Conservation (phyloP, 2,113 vertebrate species). For the Pycnonotus jocosus region DNA sequence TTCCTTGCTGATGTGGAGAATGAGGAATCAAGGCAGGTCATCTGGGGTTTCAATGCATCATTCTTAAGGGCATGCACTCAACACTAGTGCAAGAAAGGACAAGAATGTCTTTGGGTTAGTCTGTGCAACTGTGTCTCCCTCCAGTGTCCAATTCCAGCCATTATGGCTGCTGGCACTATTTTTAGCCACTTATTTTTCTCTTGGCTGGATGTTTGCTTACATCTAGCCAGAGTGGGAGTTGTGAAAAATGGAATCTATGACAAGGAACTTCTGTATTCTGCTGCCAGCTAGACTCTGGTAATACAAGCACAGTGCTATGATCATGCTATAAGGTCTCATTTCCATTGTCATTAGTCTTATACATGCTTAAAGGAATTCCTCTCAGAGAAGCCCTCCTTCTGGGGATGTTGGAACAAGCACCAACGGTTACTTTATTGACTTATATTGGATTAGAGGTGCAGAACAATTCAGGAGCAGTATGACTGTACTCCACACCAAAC, state of each 20-base stretch:
- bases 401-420: background rate
- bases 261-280: background rate
- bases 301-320: background rate
- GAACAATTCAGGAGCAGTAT: background rate
- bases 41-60: background rate
- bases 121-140: constrained; percentile 25
- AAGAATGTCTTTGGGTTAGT: background rate
- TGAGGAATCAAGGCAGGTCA: background rate
- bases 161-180: background rate
- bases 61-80: background rate
- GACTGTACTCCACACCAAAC: background rate
- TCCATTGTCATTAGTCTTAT: background rate
- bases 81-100: background rate
- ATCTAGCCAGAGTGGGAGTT: background rate
- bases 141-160: background rate
- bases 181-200: background rate
- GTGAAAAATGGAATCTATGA: background rate
- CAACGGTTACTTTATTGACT: background rate
- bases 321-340: background rate
- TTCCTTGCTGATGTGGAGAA: background rate
- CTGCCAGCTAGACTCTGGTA: background rate
- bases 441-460: background rate
- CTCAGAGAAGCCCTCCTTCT: background rate
- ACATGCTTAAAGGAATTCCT: background rate
- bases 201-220: background rate